Evolutionary conservation across 2,113 vertebrate species (phyloP).

Genomic region (Cyprinodon variegatus): DNA sequence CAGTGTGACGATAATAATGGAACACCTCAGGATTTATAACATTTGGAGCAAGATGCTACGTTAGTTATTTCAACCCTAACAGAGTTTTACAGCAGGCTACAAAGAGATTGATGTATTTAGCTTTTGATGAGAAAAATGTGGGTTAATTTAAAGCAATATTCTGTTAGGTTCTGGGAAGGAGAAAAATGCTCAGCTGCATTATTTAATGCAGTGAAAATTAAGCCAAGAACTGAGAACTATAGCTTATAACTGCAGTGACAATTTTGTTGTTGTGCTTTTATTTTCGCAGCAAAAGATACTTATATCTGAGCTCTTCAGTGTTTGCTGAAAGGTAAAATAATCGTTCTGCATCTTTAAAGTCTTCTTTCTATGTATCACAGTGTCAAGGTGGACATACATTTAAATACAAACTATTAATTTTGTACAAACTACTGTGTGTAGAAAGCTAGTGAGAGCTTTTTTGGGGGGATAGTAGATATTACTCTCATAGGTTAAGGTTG

Average conservation of each 20-base stretch:
- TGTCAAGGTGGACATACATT: too few species aligned
- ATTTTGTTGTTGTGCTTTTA: not conserved
- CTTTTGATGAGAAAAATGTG: slow-evolving; percentile 8
- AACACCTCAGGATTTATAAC: slow-evolving; percentile 34
- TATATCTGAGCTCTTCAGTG: too few species aligned
- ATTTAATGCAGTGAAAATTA: slow-evolving; percentile 29
- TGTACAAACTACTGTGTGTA: too few species aligned
- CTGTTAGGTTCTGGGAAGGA: slow-evolving; percentile 8
- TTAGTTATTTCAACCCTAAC: slow-evolving; percentile 35
- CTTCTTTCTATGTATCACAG: too few species aligned
- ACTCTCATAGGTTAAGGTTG: too few species aligned
- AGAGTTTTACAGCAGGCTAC: slow-evolving; percentile 40
- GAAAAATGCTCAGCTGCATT: slow-evolving; percentile 22
- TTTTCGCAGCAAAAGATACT: too few species aligned
- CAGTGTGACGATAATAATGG: slow-evolving; percentile 47
- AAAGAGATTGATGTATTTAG: slow-evolving; percentile 25
- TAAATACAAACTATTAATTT: too few species aligned
- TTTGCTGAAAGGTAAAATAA: too few species aligned
- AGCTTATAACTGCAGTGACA: slow-evolving; percentile 32
- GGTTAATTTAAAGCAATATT: slow-evolving; percentile 17
- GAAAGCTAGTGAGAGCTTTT: too few species aligned
- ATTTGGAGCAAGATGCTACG: slow-evolving; percentile 35
- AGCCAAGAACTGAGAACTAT: slow-evolving; percentile 25
- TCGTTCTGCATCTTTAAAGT: too few species aligned
- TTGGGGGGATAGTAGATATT: too few species aligned